These are phyloP conservation scores for Antheraea mylitta DNA, from an alignment of 1,140 invertebrate genomes.

Conservation along the genomic window DNA sequence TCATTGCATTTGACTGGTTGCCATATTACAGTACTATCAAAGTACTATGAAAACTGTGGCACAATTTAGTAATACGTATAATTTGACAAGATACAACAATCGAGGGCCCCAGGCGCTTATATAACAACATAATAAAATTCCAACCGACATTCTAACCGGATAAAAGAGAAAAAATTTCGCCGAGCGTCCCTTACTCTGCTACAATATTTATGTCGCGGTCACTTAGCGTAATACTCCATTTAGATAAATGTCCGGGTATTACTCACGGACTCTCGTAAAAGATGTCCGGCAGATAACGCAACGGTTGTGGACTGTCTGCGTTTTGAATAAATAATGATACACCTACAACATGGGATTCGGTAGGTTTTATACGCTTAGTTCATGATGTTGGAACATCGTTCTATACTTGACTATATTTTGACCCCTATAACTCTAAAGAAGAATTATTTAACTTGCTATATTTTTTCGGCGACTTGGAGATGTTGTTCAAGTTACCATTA, in stretches of 20 bases:
- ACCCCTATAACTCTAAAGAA: too few relatives aligned
- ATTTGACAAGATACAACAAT: too few relatives aligned
- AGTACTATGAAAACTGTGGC: too few relatives aligned
- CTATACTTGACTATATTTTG: neutral
- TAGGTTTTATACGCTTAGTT: neutral
- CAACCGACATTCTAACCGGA: too few relatives aligned
- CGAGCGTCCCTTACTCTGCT: slow-evolving; percentile 3
- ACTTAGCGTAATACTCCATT: slow-evolving; percentile 17
- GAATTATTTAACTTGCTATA: too few relatives aligned
- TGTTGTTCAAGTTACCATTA: too few relatives aligned
- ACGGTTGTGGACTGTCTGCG: slow-evolving; percentile 8
- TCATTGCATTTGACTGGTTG: too few relatives aligned
- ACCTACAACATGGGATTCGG: neutral
- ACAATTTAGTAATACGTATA: too few relatives aligned
- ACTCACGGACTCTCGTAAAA: slow-evolving; percentile 14
- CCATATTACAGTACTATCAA: too few relatives aligned
- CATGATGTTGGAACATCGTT: neutral
- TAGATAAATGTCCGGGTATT: slow-evolving; percentile 22
- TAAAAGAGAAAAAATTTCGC: neutral
- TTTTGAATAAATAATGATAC: slow-evolving; percentile 17
- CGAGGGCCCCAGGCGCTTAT: too few relatives aligned
- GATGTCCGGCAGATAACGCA: slow-evolving; percentile 14
- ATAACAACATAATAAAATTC: too few relatives aligned
- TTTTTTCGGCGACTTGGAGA: too few relatives aligned
- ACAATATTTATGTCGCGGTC: slow-evolving; percentile 22